A percentile compares a stretch with the other conserved stretches of the same genome.
Evolutionary conservation across 23 tunicate species (phyloP).

Genomic region (Styela clava): DNA sequence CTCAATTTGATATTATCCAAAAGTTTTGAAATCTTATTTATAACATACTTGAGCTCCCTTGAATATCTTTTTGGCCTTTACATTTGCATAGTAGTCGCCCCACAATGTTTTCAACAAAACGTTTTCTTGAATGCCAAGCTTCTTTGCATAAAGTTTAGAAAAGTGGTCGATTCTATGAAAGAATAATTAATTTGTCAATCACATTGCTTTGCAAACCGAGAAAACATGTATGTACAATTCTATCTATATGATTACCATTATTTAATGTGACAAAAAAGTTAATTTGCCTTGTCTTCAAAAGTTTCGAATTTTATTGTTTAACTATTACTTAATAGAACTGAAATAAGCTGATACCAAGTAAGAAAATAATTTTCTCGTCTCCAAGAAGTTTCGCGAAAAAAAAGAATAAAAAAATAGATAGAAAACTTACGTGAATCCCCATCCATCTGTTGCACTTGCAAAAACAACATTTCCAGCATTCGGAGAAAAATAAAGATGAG

Average conservation of each 20-base stretch:
- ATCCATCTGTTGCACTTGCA: constrained; percentile 93
- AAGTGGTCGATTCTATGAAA: constrained; percentile 65
- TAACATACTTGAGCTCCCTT: constrained; percentile 96
- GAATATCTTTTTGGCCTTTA: constrained; percentile 69
- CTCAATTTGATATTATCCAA: too few relatives aligned
- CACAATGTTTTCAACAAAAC: constrained; percentile 75
- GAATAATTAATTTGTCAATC: not conserved
- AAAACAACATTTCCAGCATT: constrained; percentile 93
- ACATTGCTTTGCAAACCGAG: too few relatives aligned
- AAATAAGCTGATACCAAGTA: too few relatives aligned
- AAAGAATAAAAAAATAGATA: not conserved
- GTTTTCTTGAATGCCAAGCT: constrained; percentile 62
- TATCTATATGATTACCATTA: too few relatives aligned
- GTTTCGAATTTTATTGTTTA: too few relatives aligned
- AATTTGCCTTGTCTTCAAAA: too few relatives aligned
- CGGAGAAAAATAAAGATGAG: constrained; percentile 87
- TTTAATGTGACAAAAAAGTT: too few relatives aligned
- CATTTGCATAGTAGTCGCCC: constrained; percentile 96
- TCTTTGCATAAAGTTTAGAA: constrained; percentile 76
- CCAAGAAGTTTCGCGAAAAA: too few relatives aligned
- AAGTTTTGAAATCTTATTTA: too few relatives aligned
- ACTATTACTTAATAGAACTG: too few relatives aligned
- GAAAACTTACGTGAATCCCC: constrained; percentile 64
- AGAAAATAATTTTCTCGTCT: too few relatives aligned
- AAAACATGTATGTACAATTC: too few relatives aligned